Percentiles rank a stretch among this genome's conserved stretches.
phyloP scores from a whole-genome alignment of 2,113 vertebrate genomes.

The Cromileptes altivelis region DNA sequence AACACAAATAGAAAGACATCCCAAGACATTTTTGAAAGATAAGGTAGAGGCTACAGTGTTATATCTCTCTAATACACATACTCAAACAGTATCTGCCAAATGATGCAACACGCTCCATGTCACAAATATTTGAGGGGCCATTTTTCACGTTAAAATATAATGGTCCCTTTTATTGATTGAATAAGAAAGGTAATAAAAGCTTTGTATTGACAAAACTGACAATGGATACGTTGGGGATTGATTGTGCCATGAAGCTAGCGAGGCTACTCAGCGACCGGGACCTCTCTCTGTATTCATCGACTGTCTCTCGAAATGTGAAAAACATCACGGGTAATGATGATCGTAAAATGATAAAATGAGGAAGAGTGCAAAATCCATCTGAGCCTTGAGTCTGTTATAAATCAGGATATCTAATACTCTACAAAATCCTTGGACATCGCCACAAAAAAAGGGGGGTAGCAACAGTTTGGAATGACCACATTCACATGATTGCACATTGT shows the following conservation, averaged over 20 bases:
- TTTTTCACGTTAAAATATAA: slow-evolving; percentile 75
- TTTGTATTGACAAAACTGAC: slow-evolving; percentile 78
- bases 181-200: slow-evolving; percentile 78
- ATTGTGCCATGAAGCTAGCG: slow-evolving; percentile 59
- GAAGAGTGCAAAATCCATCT: slow-evolving; percentile 20
- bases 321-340: slow-evolving; percentile 62
- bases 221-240: slow-evolving; percentile 70
- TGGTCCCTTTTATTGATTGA: slow-evolving; percentile 63
- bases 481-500: neutral
- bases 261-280: slow-evolving; percentile 50
- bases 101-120: slow-evolving; percentile 17
- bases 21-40: slow-evolving; percentile 20
- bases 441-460: neutral
- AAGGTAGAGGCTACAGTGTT: neutral
- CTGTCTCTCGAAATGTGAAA: slow-evolving; percentile 10
- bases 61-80: slow-evolving; percentile 8
- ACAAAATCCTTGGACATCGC: neutral
- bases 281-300: slow-evolving; percentile 32
- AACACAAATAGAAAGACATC: slow-evolving; percentile 17
- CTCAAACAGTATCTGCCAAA: slow-evolving; percentile 23
- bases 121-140: slow-evolving; percentile 60
- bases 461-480: too few species aligned
- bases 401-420: neutral
- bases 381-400: slow-evolving; percentile 9
- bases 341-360: slow-evolving; percentile 55